phyloP scores from a whole-genome alignment of 2,888 invertebrate species.

The Megaustenia siamemsis region DNA sequence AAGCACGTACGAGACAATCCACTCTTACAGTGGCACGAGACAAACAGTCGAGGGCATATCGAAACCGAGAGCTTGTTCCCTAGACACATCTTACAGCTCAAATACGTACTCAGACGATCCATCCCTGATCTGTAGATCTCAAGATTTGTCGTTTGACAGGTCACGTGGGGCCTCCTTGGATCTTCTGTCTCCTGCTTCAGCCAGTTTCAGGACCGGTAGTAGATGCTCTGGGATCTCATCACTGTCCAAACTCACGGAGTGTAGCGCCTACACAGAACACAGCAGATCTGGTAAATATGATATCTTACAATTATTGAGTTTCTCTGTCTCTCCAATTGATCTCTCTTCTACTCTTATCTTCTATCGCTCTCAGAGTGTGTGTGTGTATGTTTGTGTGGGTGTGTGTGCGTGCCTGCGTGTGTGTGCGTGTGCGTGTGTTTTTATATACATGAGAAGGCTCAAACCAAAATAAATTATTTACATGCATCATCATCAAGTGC shows the following conservation, averaged over 20 bases:
- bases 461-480: no score
- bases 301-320: background rate
- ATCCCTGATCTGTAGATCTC: conserved; percentile 41
- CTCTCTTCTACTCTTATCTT: background rate
- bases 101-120: conserved; percentile 41
- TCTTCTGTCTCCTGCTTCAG: conserved; percentile 48
- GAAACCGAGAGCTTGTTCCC: conserved; percentile 22
- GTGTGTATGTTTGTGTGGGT: background rate
- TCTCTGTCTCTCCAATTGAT: background rate
- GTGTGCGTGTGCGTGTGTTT: background rate
- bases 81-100: conserved; percentile 47
- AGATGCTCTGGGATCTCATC: conserved; percentile 48
- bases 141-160: conserved; percentile 43
- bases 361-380: background rate
- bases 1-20: background rate
- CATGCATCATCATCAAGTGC: no score
- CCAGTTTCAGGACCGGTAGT: conserved; percentile 47
- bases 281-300: conserved; percentile 46
- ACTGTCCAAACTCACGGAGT: conserved; percentile 41
- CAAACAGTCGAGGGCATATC: background rate
- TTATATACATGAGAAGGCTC: no score
- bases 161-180: conserved; percentile 37
- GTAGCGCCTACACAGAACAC: conserved; percentile 53
- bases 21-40: background rate
- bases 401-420: background rate